Conservation (phyloP, 2,113 vertebrate species). For the Coptodon bakossiorum region DNA sequence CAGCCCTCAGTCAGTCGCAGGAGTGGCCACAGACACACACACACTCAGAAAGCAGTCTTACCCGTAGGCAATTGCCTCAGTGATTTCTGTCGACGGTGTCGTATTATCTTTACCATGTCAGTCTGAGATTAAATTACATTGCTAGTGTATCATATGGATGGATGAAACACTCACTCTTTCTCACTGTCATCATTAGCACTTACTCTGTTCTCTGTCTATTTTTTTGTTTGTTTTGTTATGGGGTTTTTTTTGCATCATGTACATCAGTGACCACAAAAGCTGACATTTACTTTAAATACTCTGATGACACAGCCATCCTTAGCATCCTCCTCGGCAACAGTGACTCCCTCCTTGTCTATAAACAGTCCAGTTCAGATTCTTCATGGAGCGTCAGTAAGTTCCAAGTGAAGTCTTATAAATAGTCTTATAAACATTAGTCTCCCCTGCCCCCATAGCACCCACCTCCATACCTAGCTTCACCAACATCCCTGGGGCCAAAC, state of each 20-base stretch:
- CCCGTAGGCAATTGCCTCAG: not conserved
- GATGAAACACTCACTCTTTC: not conserved
- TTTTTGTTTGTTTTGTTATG: not conserved
- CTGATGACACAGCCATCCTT: not conserved
- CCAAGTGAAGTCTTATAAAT: not conserved
- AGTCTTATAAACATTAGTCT: not conserved
- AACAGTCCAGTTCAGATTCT: not conserved
- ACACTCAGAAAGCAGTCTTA: not conserved
- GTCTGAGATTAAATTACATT: constrained; percentile 2
- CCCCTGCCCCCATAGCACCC: not conserved
- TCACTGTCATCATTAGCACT: not conserved
- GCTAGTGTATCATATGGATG: not conserved
- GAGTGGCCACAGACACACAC: not conserved
- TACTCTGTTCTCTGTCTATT: not conserved
- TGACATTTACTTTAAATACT: not conserved
- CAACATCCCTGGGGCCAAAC: not conserved
- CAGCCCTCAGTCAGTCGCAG: not conserved
- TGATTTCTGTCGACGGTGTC: constrained; percentile 12
- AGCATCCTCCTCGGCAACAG: not conserved
- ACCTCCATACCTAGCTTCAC: not conserved
- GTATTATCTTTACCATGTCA: not conserved
- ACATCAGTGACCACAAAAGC: not conserved
- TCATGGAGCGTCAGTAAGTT: not conserved
- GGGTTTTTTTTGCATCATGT: not conserved
- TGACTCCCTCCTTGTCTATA: not conserved